Percentiles rank a stretch among this genome's conserved stretches.
phyloP scores from a whole-genome alignment of 2,888 invertebrate species.

The Apoda limacodes region DNA sequence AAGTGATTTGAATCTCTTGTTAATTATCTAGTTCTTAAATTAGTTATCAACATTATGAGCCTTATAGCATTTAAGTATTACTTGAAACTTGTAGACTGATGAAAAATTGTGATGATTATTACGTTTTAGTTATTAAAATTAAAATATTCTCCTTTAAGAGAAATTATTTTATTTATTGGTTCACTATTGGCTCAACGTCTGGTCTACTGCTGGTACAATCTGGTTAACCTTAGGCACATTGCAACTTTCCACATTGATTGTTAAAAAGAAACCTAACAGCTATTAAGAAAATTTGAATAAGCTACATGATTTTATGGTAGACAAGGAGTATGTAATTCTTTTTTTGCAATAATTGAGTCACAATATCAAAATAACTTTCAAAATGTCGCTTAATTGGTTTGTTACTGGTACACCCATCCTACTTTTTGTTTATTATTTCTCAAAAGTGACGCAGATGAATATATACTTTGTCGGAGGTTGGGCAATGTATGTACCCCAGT shows the following conservation, averaged over 20 bases:
- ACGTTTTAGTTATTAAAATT: neutral
- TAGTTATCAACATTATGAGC: too few species aligned
- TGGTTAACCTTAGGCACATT: slow-evolving; percentile 15
- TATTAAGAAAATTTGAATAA: slow-evolving; percentile 13
- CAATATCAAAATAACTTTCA: slow-evolving; percentile 12
- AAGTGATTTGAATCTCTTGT: too few species aligned
- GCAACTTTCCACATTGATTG: slow-evolving; percentile 11
- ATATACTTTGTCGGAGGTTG: too few species aligned
- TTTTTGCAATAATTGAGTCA: slow-evolving; percentile 11
- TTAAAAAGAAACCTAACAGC: slow-evolving; percentile 13
- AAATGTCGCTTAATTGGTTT: slow-evolving; percentile 14
- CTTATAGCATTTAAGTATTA: too few species aligned
- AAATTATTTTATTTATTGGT: slow-evolving; percentile 12
- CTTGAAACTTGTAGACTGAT: slow-evolving; percentile 11
- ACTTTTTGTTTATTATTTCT: neutral
- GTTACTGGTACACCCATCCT: slow-evolving; percentile 5
- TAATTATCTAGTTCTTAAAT: too few species aligned
- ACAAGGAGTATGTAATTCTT: too few species aligned
- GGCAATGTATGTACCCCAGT: too few species aligned
- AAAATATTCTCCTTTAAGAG: neutral
- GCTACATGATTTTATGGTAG: slow-evolving; percentile 9
- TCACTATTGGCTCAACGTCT: slow-evolving; percentile 13
- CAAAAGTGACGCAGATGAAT: too few species aligned
- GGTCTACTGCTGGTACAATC: slow-evolving; percentile 12
- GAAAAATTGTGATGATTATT: slow-evolving; percentile 8